These are phyloP conservation scores for Solen grandis DNA, from an alignment of 1,140 invertebrate genomes.

Conservation along the genomic window DNA sequence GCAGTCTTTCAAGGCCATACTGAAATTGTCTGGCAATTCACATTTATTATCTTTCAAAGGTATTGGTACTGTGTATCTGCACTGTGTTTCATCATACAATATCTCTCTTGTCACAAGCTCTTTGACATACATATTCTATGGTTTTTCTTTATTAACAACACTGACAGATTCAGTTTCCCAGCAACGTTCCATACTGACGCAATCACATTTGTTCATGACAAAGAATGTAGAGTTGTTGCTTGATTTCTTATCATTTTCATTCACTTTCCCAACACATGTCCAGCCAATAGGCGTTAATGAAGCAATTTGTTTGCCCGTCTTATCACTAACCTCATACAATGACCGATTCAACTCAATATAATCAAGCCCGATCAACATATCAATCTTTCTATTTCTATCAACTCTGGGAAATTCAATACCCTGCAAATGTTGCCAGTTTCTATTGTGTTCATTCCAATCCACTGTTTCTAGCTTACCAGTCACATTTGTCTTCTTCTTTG, in stretches of 20 bases:
- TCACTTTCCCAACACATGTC: slow-evolving; percentile 1
- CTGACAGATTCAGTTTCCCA: slow-evolving; percentile 35
- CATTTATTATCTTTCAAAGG: slow-evolving; percentile 48
- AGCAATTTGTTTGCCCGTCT: slow-evolving; percentile 1
- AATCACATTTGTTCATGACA: not conserved
- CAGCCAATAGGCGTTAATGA: slow-evolving; percentile 15
- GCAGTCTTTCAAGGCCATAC: slow-evolving; percentile 3
- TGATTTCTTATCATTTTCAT: not conserved
- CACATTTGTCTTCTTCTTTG: slow-evolving; percentile 5
- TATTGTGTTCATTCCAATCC: slow-evolving; percentile 11
- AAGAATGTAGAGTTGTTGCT: not conserved
- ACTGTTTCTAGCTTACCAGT: slow-evolving; percentile 21
- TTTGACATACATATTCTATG: not conserved
- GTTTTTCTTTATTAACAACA: not conserved
- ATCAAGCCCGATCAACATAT: slow-evolving; percentile 20
- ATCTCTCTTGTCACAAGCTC: not conserved
- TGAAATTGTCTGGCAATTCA: slow-evolving; percentile 20
- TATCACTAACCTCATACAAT: not conserved
- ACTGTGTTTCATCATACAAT: not conserved
- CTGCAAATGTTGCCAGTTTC: slow-evolving; percentile 27
- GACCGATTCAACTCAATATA: not conserved
- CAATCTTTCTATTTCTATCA: not conserved
- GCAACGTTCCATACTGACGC: not conserved
- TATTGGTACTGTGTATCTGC: slow-evolving; percentile 32
- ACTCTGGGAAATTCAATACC: slow-evolving; percentile 21